phyloP scores from a whole-genome alignment of 1,140 invertebrate genomes.

The Ganaspis sp. region DNA sequence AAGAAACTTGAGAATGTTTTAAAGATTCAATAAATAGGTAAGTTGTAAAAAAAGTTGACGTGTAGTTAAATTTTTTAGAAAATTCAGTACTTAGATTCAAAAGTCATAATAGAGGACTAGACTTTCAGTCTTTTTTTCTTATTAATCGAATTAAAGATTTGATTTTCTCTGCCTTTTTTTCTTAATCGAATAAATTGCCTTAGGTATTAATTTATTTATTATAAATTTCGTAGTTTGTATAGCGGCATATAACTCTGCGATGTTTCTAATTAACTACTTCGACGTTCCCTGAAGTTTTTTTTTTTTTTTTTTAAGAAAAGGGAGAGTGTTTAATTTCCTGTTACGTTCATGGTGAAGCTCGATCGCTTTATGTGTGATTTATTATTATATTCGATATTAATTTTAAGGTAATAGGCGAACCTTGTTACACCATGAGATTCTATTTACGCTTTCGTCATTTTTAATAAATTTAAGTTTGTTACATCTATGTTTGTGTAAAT shows the following conservation, averaged over 20 bases:
- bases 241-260: slow-evolving; percentile 10
- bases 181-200: neutral
- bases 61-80: no score
- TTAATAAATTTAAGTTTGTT: slow-evolving; percentile 8
- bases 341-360: slow-evolving; percentile 63
- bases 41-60: no score
- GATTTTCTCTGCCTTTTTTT: neutral
- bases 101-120: no score
- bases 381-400: slow-evolving; percentile 37
- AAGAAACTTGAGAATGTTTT: no score
- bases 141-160: neutral
- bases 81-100: slow-evolving; percentile 13
- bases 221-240: slow-evolving; percentile 3
- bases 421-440: slow-evolving; percentile 63
- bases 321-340: neutral
- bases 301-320: neutral
- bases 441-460: slow-evolving; percentile 9
- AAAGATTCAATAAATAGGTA: no score
- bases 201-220: slow-evolving; percentile 20
- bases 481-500: neutral
- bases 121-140: no score
- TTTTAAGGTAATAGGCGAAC: slow-evolving; percentile 60
- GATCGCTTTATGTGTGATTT: slow-evolving; percentile 62
- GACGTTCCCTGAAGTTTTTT: neutral
- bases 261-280: neutral